These are phyloP conservation scores for Aurelia sp. DNA, from an alignment of 30 jellyfish, hydroid and myxozoan genomes.

Conservation along the genomic window DNA sequence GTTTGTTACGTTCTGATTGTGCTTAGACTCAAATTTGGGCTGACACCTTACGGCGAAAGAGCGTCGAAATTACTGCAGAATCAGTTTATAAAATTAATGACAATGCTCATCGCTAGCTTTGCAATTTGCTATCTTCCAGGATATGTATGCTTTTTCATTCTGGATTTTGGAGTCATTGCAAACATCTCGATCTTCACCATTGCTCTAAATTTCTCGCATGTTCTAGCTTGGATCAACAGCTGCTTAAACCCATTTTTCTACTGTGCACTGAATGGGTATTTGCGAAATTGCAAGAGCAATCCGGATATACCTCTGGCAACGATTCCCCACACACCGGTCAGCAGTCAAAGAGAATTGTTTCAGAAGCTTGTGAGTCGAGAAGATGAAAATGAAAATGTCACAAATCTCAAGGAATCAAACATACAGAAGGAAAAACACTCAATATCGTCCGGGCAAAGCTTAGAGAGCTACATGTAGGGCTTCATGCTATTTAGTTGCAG, in stretches of 20 bases:
- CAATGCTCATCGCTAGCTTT: constrained; percentile 59
- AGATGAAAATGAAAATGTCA: constrained; percentile 20
- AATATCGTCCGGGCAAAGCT: constrained; percentile 20
- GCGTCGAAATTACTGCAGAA: constrained; percentile 53
- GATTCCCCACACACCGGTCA: not conserved
- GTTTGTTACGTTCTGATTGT: constrained; percentile 43
- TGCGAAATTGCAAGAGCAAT: constrained; percentile 24
- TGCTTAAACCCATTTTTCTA: constrained; percentile 84
- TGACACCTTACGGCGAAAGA: constrained; percentile 44
- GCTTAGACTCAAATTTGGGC: constrained; percentile 44
- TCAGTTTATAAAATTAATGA: constrained; percentile 54
- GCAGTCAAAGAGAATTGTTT: constrained; percentile 43
- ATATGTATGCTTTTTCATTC: constrained; percentile 62
- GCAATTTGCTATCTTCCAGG: constrained; percentile 74
- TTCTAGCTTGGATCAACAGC: constrained; percentile 76
- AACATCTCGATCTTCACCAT: constrained; percentile 16
- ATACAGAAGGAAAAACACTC: not conserved
- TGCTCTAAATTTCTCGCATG: constrained; percentile 55
- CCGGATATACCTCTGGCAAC: not conserved
- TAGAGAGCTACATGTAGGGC: constrained; percentile 13
- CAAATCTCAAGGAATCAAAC: not conserved
- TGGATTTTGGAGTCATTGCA: constrained; percentile 69
- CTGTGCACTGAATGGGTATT: constrained; percentile 68
- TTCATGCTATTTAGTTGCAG: too few species aligned
- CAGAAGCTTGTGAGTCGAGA: constrained; percentile 36